These are phyloP conservation scores for Carollia perspicillata DNA, from an alignment of 2,113 vertebrate species.

Conservation along the genomic window DNA sequence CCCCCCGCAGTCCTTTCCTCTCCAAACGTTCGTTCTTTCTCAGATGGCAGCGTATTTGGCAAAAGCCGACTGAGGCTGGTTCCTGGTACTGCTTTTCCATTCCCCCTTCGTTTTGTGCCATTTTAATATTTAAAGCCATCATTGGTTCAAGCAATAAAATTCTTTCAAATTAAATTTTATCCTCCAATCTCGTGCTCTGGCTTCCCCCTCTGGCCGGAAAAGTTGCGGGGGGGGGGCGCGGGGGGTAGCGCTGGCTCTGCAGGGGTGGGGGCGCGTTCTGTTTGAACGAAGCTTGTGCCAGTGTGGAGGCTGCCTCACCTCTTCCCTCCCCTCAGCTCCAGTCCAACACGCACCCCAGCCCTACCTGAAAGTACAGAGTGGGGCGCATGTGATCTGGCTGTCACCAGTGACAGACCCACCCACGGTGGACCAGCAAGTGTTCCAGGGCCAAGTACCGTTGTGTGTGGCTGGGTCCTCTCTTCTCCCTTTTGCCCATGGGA, in stretches of 20 bases:
- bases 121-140: conserved; percentile 71
- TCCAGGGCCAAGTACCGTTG: fast-evolving
- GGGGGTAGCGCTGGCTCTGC: background rate
- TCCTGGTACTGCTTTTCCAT: background rate
- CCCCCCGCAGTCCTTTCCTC: background rate
- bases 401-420: background rate
- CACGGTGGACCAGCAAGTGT: fast-evolving
- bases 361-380: fast-evolving
- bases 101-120: conserved; percentile 53
- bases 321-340: background rate
- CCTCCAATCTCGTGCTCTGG: background rate
- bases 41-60: conserved; percentile 41
- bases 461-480: background rate
- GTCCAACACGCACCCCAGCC: background rate
- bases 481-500: background rate
- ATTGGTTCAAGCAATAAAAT: conserved; percentile 36
- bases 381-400: background rate
- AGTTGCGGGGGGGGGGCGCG: background rate
- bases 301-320: background rate
- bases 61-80: conserved; percentile 26
- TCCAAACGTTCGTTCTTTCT: background rate
- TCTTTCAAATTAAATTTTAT: conserved; percentile 61
- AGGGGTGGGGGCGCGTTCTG: fast-evolving
- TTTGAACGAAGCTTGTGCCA: background rate
- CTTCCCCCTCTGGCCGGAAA: background rate